These are phyloP conservation scores for Hydrotaea cyrtoneurina DNA, from an alignment of 2,888 invertebrate species.

Conservation along the genomic window DNA sequence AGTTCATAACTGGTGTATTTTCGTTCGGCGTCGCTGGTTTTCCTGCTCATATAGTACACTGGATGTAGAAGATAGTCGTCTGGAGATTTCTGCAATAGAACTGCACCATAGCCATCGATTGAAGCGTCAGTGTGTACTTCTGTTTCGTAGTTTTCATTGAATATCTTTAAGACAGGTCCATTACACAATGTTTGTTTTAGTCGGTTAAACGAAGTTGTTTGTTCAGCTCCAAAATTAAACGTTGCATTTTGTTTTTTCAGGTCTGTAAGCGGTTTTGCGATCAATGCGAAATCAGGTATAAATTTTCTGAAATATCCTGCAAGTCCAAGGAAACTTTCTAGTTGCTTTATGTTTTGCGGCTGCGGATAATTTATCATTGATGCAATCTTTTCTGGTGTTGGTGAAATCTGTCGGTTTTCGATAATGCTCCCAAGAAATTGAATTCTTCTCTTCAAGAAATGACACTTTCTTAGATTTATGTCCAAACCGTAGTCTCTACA, in stretches of 20 bases:
- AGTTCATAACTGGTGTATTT: constrained; percentile 68
- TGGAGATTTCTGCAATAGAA: constrained; percentile 59
- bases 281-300: constrained; percentile 68
- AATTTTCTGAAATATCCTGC: constrained; percentile 72
- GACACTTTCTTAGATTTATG: constrained; percentile 64
- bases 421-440: constrained; percentile 67
- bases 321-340: constrained; percentile 73
- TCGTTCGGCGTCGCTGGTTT: constrained; percentile 53
- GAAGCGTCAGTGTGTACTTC: constrained; percentile 64
- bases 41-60: constrained; percentile 63
- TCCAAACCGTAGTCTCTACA: constrained; percentile 58
- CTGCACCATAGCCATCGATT: constrained; percentile 65
- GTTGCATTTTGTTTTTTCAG: constrained; percentile 60
- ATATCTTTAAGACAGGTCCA: constrained; percentile 58
- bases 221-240: constrained; percentile 66
- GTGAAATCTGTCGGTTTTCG: constrained; percentile 63
- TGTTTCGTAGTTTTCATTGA: constrained; percentile 61
- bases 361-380: constrained; percentile 70
- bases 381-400: constrained; percentile 68
- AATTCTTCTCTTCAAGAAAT: constrained; percentile 60
- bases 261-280: constrained; percentile 69
- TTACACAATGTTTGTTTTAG: constrained; percentile 58
- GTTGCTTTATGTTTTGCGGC: constrained; percentile 69
- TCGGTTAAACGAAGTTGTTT: constrained; percentile 66
- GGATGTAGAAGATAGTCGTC: constrained; percentile 60